These are phyloP conservation scores for Lasioglossum baleicum DNA, from an alignment of 1,140 invertebrate species.

Conservation along the genomic window DNA sequence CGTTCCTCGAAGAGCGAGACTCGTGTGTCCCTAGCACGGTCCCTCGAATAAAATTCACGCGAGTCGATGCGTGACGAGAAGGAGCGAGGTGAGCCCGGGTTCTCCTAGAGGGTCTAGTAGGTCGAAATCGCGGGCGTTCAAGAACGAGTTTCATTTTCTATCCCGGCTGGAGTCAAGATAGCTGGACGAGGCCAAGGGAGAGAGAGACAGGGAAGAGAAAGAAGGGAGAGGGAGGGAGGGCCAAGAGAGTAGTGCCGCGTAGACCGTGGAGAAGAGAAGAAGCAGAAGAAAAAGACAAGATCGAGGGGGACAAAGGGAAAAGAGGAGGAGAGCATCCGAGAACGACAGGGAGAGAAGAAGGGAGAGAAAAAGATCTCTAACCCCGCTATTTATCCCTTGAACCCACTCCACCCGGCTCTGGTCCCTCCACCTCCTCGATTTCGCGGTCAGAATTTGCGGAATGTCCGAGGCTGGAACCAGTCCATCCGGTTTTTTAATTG, in stretches of 20 bases:
- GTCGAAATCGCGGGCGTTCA: constrained; percentile 30
- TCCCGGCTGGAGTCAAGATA: constrained; percentile 47
- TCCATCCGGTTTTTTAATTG: constrained; percentile 80
- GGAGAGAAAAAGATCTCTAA: constrained; percentile 43
- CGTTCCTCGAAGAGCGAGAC: no score
- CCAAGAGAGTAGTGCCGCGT: no score
- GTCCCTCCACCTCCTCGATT: constrained; percentile 66
- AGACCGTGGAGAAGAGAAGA: constrained; percentile 6
- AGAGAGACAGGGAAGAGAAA: no score
- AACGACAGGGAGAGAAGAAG: constrained; percentile 44
- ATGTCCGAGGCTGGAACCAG: constrained; percentile 76
- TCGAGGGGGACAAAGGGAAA: neutral
- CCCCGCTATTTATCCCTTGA: constrained; percentile 66
- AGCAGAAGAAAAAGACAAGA: constrained; percentile 25
- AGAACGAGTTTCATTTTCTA: constrained; percentile 61
- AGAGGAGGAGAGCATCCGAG: constrained; percentile 22
- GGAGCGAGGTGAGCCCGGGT: neutral
- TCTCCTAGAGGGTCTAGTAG: constrained; percentile 43
- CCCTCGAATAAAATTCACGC: constrained; percentile 12
- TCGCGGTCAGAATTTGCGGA: constrained; percentile 78
- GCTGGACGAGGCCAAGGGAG: neutral
- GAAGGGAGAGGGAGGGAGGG: neutral
- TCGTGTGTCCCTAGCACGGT: neutral
- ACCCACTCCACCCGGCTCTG: constrained; percentile 32
- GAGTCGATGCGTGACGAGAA: neutral